Evolutionary conservation across 2,888 invertebrate genomes (phyloP).

Genomic region (Poecilobothrus nobilitatus): DNA sequence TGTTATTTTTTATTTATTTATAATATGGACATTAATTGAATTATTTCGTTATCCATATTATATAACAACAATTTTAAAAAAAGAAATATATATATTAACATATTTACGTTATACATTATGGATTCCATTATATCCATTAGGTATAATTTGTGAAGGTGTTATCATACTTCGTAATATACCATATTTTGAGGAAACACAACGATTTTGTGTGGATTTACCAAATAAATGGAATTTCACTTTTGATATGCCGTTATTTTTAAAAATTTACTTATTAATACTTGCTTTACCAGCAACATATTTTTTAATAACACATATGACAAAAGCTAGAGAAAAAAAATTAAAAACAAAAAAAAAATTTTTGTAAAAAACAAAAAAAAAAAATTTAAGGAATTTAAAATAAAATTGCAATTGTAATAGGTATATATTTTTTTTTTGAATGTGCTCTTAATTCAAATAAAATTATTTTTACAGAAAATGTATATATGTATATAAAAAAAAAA

Average conservation of each 20-base stretch:
- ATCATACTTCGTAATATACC: slow-evolving; percentile 76
- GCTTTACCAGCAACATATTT: slow-evolving; percentile 68
- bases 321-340: slow-evolving; percentile 60
- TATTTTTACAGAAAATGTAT: too few species aligned
- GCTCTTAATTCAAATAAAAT: too few species aligned
- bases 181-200: slow-evolving; percentile 76
- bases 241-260: slow-evolving; percentile 70
- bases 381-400: too few species aligned
- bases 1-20: slow-evolving; percentile 78
- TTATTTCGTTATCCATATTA: slow-evolving; percentile 90
- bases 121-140: slow-evolving; percentile 88
- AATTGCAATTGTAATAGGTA: neutral
- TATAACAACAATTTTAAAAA: slow-evolving; percentile 67
- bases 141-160: slow-evolving; percentile 78
- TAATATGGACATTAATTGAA: slow-evolving; percentile 76
- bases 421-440: too few species aligned
- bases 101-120: slow-evolving; percentile 91
- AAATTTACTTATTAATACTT: slow-evolving; percentile 66
- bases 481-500: too few species aligned
- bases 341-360: slow-evolving; percentile 38
- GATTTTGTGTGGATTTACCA: slow-evolving; percentile 67
- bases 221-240: slow-evolving; percentile 81
- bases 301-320: slow-evolving; percentile 79
- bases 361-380: neutral
- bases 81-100: slow-evolving; percentile 64